Evolutionary conservation across 2,888 invertebrate genomes (phyloP), one percentile per base, ranked within the genome.

Genomic region (Amphipyra tragopoginis): DNA sequence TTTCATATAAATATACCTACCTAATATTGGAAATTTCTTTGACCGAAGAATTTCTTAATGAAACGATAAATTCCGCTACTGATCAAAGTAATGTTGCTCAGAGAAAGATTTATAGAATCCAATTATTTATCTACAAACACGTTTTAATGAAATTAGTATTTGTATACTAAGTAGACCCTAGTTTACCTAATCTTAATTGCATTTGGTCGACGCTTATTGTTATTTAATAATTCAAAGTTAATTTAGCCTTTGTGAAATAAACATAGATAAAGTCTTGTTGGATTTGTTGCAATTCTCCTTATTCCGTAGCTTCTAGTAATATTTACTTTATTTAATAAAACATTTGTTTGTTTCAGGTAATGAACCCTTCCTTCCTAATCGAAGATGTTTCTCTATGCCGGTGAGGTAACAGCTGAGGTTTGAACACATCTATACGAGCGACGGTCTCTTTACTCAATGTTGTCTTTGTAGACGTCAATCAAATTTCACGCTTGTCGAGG

Each of bases 401-500:
- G 36, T 15, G 26, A 26, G 26, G 48, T 44, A 45, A 26, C 29
- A 45, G 29, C 26, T 49, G 55, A 72, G 63, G 66, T 69, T 76
- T 72, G 58, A 48, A 54, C 42, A 73, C 63, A 72, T 52, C 51
- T 65, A 69, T 58, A 7, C 29, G 29, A 29, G 67, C 45, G 56
- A 61, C 66, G 58, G 67, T 58, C 42, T 59, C 68, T 77, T 72
- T 65, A 53, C 70, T 77, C 80, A 81, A 82, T 80, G 71, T 84
- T 84, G 83, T 79, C 78, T 78, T 69, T 78, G 80, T 73, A 79
- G 79, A 81, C 72, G 85, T 79, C 86, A 86, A 90, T 89, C 84
- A 89, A 89, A 90, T 88, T 90, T 90, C 86, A 88, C 85, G 85
- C 85, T 84, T 83, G 86, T 85, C 86, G 81, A 79, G 81, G 77